Evolutionary conservation across 2,888 invertebrate species (phyloP).

Genomic region (Tetranychus piercei): DNA sequence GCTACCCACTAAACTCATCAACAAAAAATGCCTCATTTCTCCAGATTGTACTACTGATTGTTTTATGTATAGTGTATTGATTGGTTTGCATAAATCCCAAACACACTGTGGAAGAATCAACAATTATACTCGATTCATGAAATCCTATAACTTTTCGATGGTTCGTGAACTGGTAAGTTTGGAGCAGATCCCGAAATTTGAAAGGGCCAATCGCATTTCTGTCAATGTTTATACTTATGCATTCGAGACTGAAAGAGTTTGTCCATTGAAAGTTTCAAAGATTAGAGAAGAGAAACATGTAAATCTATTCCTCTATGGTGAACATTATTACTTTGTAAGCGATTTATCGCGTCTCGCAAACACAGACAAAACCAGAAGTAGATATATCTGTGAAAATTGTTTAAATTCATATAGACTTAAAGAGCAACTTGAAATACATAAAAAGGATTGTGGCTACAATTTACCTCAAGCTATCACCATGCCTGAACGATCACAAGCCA

Average conservation of each 20-base stretch:
- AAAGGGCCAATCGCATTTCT: not conserved
- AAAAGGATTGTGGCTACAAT: not conserved
- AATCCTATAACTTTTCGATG: not conserved
- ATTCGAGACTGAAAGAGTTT: not conserved
- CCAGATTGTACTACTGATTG: not conserved
- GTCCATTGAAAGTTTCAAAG: not conserved
- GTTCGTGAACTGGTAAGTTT: not conserved
- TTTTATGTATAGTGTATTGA: not conserved
- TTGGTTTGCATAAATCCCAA: not conserved
- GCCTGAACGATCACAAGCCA: not conserved
- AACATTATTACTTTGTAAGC: not conserved
- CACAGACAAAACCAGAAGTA: not conserved
- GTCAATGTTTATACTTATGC: not conserved
- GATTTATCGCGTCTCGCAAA: not conserved
- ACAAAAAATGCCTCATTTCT: not conserved
- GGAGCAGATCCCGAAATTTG: not conserved
- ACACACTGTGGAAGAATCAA: not conserved
- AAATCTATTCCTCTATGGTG: not conserved
- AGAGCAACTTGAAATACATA: not conserved
- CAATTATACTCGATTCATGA: not conserved
- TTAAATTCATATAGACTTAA: not conserved
- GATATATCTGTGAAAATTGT: not conserved
- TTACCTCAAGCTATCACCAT: not conserved
- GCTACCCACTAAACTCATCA: not conserved
- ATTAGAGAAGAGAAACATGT: not conserved